Percentiles rank a stretch among this genome's conserved stretches.
Evolutionary conservation across 2,797 vertebrate species (phyloP).

Genomic region (Smutsia gigantea): DNA sequence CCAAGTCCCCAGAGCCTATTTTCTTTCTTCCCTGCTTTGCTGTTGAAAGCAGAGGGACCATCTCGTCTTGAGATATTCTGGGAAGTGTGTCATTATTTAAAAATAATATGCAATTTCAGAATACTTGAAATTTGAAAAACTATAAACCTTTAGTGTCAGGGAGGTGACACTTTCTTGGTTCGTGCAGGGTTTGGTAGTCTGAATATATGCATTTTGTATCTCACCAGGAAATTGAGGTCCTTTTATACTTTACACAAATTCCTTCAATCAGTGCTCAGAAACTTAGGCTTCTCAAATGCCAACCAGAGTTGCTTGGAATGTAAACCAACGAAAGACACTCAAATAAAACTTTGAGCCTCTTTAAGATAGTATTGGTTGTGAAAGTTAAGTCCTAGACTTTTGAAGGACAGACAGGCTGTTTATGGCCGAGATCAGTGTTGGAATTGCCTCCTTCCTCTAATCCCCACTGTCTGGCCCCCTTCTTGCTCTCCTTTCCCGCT

Average conservation of each 20-base stretch:
- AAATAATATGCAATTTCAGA: conserved; percentile 62
- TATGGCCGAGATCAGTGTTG: not conserved
- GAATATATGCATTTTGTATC: conserved; percentile 50
- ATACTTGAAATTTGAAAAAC: conserved; percentile 49
- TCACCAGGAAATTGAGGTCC: conserved; percentile 36
- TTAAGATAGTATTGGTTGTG: conserved; percentile 5
- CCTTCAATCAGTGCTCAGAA: conserved; percentile 28
- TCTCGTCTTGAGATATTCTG: not conserved
- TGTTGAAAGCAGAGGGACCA: not conserved
- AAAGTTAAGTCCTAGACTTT: conserved; percentile 38
- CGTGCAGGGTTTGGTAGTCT: not conserved
- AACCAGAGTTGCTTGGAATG: conserved; percentile 27
- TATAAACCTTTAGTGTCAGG: conserved; percentile 40
- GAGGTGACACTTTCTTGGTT: conserved; percentile 21
- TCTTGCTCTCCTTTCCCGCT: not conserved
- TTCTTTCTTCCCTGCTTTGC: conserved; percentile 34
- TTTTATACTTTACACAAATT: conserved; percentile 47
- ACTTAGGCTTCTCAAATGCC: conserved; percentile 41
- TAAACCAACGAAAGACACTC: conserved; percentile 21
- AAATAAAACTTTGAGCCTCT: conserved; percentile 18
- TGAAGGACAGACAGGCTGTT: not conserved
- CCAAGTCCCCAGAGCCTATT: not conserved
- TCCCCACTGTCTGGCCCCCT: not conserved
- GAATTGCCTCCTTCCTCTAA: not conserved
- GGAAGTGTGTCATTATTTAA: conserved; percentile 43